These are phyloP conservation scores for Odontophorus gujanensis DNA, from an alignment of 2,113 vertebrate genomes.

Conservation along the genomic window DNA sequence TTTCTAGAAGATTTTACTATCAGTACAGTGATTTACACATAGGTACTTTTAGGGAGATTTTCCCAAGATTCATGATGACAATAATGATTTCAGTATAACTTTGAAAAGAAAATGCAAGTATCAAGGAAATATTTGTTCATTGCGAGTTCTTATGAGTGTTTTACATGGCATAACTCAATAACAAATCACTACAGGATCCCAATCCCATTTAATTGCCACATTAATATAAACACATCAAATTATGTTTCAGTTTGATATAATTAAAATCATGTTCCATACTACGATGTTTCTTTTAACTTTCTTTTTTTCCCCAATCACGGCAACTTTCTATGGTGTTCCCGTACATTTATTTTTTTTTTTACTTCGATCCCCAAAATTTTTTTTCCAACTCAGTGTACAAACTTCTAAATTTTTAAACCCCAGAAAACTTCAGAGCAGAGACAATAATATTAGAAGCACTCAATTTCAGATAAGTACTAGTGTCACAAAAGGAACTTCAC, in stretches of 20 bases:
- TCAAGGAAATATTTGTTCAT: not conserved
- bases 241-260: constrained; percentile 44
- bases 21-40: not conserved
- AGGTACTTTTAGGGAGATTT: not conserved
- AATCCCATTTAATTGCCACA: constrained; percentile 32
- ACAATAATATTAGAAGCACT: not conserved
- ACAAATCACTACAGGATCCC: constrained; percentile 24
- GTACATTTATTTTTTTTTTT: not conserved
- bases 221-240: constrained; percentile 24
- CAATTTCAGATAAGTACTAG: not conserved
- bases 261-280: constrained; percentile 42
- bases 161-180: constrained; percentile 8
- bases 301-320: not conserved
- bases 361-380: not conserved
- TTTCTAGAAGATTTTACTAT: not conserved
- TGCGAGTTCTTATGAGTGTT: not conserved
- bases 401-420: not conserved
- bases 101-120: not conserved
- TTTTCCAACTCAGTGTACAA: not conserved
- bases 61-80: not conserved
- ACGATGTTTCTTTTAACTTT: not conserved
- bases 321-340: not conserved
- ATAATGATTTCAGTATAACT: not conserved
- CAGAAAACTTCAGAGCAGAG: not conserved
- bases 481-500: constrained; percentile 3